Evolutionary conservation across 2,113 vertebrate genomes (phyloP).

Genomic region (chimpanzee (Pan troglodytes)): NHGRI_mPanTro3-v2.1_pri NC_072398.2:204900001-204900500

Average conservation of each 20-base stretch:
- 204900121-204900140: not conserved
- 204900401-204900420: not conserved
- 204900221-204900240: not conserved
- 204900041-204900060: slow-evolving; percentile 34
- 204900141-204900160: not conserved
- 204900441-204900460: not conserved
- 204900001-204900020: slow-evolving; percentile 42
- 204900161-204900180: not conserved
- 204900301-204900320: not conserved
- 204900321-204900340: not conserved
- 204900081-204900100: slow-evolving; percentile 48
- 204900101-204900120: not conserved
- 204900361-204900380: not conserved
- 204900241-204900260: not conserved
- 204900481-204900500: no score
- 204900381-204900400: not conserved
- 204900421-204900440: not conserved
- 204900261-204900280: not conserved
- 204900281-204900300: not conserved
- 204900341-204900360: not conserved
- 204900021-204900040: slow-evolving; percentile 55
- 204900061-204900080: slow-evolving; percentile 1
- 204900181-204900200: not conserved
- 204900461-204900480: no score
- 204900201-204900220: not conserved